Evolutionary conservation across 1,140 invertebrate species (phyloP), one percentile per base, ranked within the genome.

Genomic region (Catajapyx aquilonaris): DNA sequence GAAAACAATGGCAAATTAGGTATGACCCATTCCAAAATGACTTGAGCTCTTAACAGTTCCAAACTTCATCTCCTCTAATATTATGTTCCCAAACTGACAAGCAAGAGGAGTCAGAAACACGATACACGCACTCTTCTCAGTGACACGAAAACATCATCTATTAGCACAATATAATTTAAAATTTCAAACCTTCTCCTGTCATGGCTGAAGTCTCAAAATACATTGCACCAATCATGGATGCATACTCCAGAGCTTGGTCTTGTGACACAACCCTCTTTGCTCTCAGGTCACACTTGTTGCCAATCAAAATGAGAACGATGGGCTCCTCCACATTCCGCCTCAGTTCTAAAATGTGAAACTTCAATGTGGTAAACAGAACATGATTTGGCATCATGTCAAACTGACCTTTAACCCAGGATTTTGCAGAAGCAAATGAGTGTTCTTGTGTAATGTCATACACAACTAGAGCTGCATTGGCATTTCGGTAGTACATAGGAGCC

Each of bases 401-500:
- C n/a, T 51, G 52, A 54, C 60, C 62, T 48, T 67, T 70, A 2
- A 84, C 73, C 83, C 83, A 87, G 3, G 56, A 60, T 56, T 86
- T 79, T 30, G 84, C 72, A 17, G 73, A 66, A 5, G 59, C 52
- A 49, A 85, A 88, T 18, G 73, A 75, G 34, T 61, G 58, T 36
- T 68, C 57, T 41, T 75, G 68, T 1, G 81, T 84, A 31, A 91
- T 66, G 55, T 91, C 85, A 53, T 84, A 91, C 0, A 88, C 76
- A 34, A 91, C 58, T 32, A 90, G 66, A 2, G 81, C 81, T 2
- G 80, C 84, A 49, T 84, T 81, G 0, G 85, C 80, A 47, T 85
- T 84, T 46, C 85, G 62, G 55, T 90, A 91, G 54, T 91, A 91
- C 78, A 90, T 86, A 4, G 85, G 85, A 0, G 81, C 81, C 66